Base-by-base conservation (phyloP, 2,888 invertebrate species). In the Chrysolina americana region DNA sequence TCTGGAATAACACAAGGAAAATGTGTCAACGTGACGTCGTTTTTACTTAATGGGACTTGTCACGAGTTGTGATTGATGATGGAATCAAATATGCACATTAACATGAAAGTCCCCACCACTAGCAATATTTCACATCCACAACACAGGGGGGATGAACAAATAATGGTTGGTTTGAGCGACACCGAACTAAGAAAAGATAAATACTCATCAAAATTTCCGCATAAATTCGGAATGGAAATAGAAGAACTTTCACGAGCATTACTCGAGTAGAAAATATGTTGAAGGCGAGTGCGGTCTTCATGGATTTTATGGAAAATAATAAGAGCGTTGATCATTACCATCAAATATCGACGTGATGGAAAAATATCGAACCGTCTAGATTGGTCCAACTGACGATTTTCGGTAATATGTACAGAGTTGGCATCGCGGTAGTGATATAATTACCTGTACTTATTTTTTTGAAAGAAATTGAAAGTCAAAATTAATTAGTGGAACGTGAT, bases 51-150 rank as follows among this genome's bases (percentile, higher is more conserved):
- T 36, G 59, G 28, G 28, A 59, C 59, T 19, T 59, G 59, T 28
- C 59, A 59, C n/a, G n/a, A 28, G 23, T 13, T n/a, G 28, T 59
- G 59, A 59, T 59, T 36, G 59, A 59, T 59, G 36, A 36, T 9
- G 6, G n/a, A 23, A 59, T 59, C 23, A 59, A 59, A 59, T 59
- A 59, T 59, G 28, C 59, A 59, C 23, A 59, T 59, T 36, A 36
- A 36, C 59, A 13, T 59, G 6, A 36, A 59, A 17, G 28, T 36
- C n/a, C n/a, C 59, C 36, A 59, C 23, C 36, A 28, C 59, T n/a
- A 8, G 28, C 36, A 36, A 59, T 36, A n/a, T 59, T n/a, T 36
- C n/a, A 36, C n/a, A 15, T 59, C 36, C 59, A 11, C 59, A 17
- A 6, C 28, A 4, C 15, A 15, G 15, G n/a, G 6, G 6, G 59